These are phyloP conservation scores for Bombus huntii DNA, from an alignment of 1,140 invertebrate species.

Conservation along the genomic window DNA sequence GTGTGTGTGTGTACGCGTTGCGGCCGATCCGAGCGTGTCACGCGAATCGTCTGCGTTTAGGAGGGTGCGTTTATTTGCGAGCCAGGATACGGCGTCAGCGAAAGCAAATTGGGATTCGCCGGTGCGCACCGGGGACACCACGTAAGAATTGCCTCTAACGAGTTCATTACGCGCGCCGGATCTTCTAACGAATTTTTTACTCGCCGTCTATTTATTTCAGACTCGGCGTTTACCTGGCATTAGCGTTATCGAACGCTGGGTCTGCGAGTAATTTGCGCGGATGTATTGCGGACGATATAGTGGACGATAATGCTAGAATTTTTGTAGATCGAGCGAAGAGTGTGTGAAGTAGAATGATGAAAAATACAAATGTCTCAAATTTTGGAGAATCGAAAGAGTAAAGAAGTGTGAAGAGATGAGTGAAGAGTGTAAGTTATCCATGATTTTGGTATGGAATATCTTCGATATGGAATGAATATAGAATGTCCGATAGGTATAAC, in stretches of 20 bases:
- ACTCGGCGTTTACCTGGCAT: conserved; percentile 6
- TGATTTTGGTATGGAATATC: too few species aligned
- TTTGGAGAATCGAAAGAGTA: neutral
- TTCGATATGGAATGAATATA: too few species aligned
- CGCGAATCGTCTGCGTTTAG: neutral
- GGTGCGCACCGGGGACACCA: neutral
- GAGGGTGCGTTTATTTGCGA: conserved; percentile 13
- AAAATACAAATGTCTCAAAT: neutral
- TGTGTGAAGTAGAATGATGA: neutral
- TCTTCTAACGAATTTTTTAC: neutral
- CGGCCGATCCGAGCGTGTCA: neutral
- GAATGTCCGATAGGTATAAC: too few species aligned
- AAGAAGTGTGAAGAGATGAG: too few species aligned
- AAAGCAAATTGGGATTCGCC: conserved; percentile 23
- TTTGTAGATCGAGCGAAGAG: neutral
- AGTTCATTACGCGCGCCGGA: conserved; percentile 16
- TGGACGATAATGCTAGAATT: neutral
- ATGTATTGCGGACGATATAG: neutral
- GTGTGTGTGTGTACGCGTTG: neutral
- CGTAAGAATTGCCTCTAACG: conserved; percentile 35
- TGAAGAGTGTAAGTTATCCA: too few species aligned
- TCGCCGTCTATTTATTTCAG: neutral
- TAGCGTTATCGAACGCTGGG: neutral
- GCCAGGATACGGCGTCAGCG: neutral
- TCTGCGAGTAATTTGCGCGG: neutral